phyloP scores from a whole-genome alignment of 2,888 invertebrate genomes.

The Prenolepis imparis region DNA sequence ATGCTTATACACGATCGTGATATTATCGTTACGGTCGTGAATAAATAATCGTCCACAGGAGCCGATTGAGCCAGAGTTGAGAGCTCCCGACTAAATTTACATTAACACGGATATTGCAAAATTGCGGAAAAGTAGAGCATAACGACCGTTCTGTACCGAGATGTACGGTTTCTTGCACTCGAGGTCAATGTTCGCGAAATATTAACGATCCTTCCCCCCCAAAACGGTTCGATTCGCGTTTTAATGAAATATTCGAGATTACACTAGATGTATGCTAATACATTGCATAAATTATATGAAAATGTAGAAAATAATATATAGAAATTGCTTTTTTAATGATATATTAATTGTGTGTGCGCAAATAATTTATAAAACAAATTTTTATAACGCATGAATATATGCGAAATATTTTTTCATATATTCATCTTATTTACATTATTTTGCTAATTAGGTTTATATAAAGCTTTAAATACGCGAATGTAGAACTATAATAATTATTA shows the following conservation, averaged over 20 bases:
- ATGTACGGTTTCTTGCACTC: slow-evolving; percentile 61
- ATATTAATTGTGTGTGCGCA: neutral
- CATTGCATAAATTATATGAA: slow-evolving; percentile 2
- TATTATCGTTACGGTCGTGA: slow-evolving; percentile 27
- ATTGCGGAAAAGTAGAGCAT: slow-evolving; percentile 70
- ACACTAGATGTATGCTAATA: neutral
- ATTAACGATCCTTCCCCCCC: slow-evolving; percentile 11
- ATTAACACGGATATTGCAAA: slow-evolving; percentile 61
- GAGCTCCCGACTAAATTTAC: slow-evolving; percentile 47
- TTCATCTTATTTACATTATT: neutral
- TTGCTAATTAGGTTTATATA: neutral
- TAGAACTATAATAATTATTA: neutral
- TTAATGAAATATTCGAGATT: slow-evolving; percentile 5
- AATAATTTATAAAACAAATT: neutral
- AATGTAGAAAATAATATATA: neutral
- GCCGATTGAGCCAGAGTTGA: slow-evolving; percentile 27
- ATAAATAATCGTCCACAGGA: neutral
- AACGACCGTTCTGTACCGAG: slow-evolving; percentile 59
- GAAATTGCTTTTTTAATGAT: neutral
- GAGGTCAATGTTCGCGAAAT: slow-evolving; percentile 55
- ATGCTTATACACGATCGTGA: neutral
- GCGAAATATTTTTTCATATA: too few species aligned
- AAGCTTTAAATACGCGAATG: neutral
- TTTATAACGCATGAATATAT: neutral
- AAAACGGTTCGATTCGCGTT: neutral